Percentiles rank a stretch among this genome's conserved stretches.
These are phyloP conservation scores for Lasioglossum oenotherae DNA, from an alignment of 2,888 invertebrate species.

Conservation along the genomic window DNA sequence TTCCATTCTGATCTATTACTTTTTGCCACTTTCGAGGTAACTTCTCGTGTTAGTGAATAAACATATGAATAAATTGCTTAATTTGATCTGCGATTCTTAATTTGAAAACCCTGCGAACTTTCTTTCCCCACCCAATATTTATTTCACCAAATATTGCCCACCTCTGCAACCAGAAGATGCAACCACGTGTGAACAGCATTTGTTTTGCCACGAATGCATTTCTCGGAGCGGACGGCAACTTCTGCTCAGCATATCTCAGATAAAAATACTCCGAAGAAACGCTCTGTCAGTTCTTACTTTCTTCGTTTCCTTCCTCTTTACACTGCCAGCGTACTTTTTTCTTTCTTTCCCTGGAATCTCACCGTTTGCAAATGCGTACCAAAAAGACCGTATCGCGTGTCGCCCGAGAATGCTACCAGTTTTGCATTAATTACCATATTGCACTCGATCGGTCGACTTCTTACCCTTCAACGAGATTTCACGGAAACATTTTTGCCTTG, in stretches of 20 bases:
- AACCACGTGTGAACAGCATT: constrained; percentile 51
- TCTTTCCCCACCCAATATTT: background rate
- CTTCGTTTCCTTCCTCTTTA: background rate
- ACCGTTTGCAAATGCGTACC: constrained; percentile 58
- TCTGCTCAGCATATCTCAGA: constrained; percentile 57
- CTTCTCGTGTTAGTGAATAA: too few relatives aligned
- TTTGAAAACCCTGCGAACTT: too few relatives aligned
- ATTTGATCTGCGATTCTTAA: too few relatives aligned
- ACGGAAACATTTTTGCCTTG: background rate
- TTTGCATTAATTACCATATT: constrained; percentile 68
- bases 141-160: background rate
- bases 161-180: constrained; percentile 9
- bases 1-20: too few relatives aligned
- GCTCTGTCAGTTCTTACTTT: constrained; percentile 44
- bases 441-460: constrained; percentile 43
- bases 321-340: background rate
- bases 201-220: constrained; percentile 36
- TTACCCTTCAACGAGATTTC: constrained; percentile 40
- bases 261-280: constrained; percentile 65
- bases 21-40: too few relatives aligned
- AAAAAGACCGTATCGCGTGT: constrained; percentile 64
- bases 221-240: constrained; percentile 15
- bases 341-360: constrained; percentile 38
- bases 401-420: constrained; percentile 55
- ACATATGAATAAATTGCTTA: too few relatives aligned